Evolutionary conservation across 2,113 vertebrate genomes (phyloP).

Genomic region (Chloropsis cyanopogon): DNA sequence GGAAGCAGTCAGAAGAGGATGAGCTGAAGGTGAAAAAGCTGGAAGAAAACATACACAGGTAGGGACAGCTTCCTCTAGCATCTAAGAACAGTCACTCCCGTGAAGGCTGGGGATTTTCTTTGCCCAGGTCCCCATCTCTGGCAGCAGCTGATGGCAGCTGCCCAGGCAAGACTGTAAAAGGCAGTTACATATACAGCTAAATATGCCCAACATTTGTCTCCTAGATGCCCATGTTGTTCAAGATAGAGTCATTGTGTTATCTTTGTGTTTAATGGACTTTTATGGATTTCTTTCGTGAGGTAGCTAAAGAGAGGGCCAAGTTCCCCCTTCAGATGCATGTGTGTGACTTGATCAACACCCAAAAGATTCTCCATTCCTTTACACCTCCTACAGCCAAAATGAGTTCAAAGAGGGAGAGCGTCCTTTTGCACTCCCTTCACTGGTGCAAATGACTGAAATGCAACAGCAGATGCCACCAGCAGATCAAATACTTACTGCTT

Average conservation of each 20-base stretch:
- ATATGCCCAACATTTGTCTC: not conserved
- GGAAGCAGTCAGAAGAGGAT: constrained; percentile 88
- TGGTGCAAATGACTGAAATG: not conserved
- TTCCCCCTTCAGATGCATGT: not conserved
- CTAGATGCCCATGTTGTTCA: not conserved
- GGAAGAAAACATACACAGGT: constrained; percentile 91
- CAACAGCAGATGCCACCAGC: not conserved
- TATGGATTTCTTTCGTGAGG: not conserved
- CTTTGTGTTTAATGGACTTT: not conserved
- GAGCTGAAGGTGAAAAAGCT: constrained; percentile 88
- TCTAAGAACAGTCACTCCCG: not conserved
- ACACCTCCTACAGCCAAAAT: not conserved
- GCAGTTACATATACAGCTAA: not conserved
- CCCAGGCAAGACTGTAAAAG: not conserved
- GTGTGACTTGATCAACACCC: not conserved
- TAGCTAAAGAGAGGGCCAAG: not conserved
- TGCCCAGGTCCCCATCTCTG: not conserved
- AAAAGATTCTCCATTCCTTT: constrained; percentile 48
- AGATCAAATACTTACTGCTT: not conserved
- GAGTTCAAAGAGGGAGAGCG: not conserved
- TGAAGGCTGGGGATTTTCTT: not conserved
- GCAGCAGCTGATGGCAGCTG: not conserved
- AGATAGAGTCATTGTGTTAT: not conserved
- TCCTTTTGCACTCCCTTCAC: not conserved
- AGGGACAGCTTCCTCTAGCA: not conserved